Conservation (phyloP, 2,797 vertebrate species). For the Gastrophryne carolinensis region DNA sequence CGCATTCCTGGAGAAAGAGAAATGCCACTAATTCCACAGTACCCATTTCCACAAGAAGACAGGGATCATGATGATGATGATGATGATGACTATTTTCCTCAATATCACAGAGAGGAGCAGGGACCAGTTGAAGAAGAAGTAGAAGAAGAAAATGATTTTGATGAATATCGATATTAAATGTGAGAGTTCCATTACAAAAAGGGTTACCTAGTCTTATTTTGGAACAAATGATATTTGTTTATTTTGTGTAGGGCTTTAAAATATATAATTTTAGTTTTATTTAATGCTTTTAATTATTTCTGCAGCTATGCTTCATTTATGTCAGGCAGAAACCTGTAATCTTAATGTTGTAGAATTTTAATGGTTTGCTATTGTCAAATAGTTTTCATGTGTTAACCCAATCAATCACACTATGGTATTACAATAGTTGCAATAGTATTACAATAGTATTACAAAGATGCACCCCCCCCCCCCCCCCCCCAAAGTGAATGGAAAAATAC, state of each 20-base stretch:
- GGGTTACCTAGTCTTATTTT: not conserved
- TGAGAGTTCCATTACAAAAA: too few species aligned
- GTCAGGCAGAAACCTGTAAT: too few species aligned
- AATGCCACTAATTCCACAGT: slow-evolving; percentile 62
- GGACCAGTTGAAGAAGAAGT: slow-evolving; percentile 34
- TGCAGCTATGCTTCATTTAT: too few species aligned
- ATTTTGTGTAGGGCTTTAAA: not conserved
- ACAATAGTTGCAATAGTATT: too few species aligned
- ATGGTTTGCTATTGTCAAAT: too few species aligned
- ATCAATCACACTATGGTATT: too few species aligned
- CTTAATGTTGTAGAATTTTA: too few species aligned
- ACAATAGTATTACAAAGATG: too few species aligned
- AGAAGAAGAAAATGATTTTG: slow-evolving; percentile 58
- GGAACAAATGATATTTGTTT: not conserved
- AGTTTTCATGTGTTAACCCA: too few species aligned
- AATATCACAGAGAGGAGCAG: slow-evolving; percentile 54
- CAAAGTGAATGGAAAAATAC: too few species aligned
- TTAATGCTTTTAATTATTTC: not conserved
- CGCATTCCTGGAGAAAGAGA: slow-evolving; percentile 55
- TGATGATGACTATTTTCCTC: slow-evolving; percentile 11
- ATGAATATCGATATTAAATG: slow-evolving; percentile 62
- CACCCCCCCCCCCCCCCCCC: too few species aligned
- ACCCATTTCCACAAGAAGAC: slow-evolving; percentile 60
- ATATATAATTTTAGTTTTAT: not conserved
- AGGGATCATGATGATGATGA: slow-evolving; percentile 41